These are phyloP conservation scores for Rhizoglyphus robini DNA, from an alignment of 1,140 invertebrate species.

Conservation along the genomic window DNA sequence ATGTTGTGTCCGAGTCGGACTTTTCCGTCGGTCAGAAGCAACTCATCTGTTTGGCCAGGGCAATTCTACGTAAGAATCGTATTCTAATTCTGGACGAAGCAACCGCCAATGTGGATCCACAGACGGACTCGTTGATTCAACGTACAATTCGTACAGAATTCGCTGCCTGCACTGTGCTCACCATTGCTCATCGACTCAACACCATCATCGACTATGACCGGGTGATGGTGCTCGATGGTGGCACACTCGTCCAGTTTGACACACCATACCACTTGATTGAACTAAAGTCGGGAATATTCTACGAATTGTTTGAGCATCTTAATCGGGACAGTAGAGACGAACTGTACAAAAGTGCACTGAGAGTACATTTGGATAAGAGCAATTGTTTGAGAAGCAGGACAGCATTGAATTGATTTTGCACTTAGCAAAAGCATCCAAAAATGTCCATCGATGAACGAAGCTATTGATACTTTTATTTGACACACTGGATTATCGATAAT, in stretches of 20 bases:
- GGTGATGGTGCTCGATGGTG: slow-evolving; percentile 55
- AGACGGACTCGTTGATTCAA: slow-evolving; percentile 55
- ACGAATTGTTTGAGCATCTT: not conserved
- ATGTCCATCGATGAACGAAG: too few species aligned
- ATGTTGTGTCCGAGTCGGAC: slow-evolving; percentile 39
- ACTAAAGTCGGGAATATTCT: slow-evolving; percentile 17
- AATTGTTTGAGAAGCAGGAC: too few species aligned
- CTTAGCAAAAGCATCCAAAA: too few species aligned
- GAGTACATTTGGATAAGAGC: too few species aligned
- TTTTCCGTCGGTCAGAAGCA: slow-evolving; percentile 36
- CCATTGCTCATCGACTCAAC: slow-evolving; percentile 64
- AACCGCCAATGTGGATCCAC: slow-evolving; percentile 33
- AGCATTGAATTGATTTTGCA: too few species aligned
- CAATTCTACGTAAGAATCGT: slow-evolving; percentile 31
- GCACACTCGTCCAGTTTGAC: slow-evolving; percentile 36
- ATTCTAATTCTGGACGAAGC: slow-evolving; percentile 35
- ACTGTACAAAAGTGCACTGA: too few species aligned
- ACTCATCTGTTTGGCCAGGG: slow-evolving; percentile 35
- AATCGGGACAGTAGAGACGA: not conserved
- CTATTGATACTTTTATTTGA: too few species aligned
- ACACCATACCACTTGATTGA: slow-evolving; percentile 30
- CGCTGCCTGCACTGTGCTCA: slow-evolving; percentile 55
- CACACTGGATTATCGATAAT: too few species aligned
- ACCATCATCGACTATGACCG: slow-evolving; percentile 64
- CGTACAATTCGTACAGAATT: slow-evolving; percentile 56